These are phyloP conservation scores for Mormyrus hasselquistii DNA, from an alignment of 2,797 vertebrate genomes.

Conservation along the genomic window DNA sequence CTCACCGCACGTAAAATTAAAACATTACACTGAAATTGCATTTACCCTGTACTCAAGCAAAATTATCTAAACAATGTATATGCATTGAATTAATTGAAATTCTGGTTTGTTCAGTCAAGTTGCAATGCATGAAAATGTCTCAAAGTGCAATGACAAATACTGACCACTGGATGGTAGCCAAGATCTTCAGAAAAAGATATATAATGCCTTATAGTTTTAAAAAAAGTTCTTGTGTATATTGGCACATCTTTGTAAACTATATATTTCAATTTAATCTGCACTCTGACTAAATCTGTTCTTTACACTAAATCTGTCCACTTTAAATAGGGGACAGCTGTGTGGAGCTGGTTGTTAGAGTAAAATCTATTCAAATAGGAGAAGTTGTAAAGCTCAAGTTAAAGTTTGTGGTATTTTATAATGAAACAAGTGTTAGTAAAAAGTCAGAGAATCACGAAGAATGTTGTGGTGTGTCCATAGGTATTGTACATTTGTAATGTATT, in stretches of 20 bases:
- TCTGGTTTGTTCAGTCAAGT: background rate
- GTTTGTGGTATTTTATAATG: background rate
- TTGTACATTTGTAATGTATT: background rate
- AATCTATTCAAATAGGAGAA: background rate
- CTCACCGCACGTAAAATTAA: background rate
- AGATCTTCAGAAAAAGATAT: conserved; percentile 23
- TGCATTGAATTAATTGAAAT: background rate
- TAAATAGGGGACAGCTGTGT: background rate
- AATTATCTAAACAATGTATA: background rate
- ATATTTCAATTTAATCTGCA: background rate
- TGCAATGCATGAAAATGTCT: background rate
- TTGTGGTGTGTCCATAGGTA: background rate
- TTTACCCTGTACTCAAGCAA: background rate
- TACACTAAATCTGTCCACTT: background rate
- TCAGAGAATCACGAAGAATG: background rate
- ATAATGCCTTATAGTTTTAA: background rate
- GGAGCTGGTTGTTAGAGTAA: background rate
- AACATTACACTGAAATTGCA: background rate
- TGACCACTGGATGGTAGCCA: conserved; percentile 42
- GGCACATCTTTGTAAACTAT: background rate
- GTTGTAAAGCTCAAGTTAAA: background rate
- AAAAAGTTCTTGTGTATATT: background rate
- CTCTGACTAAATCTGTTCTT: background rate
- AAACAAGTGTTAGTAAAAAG: background rate
- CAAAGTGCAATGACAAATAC: conserved; percentile 22